Percentiles rank a stretch among this genome's conserved stretches.
Conservation (phyloP, 2,888 invertebrate genomes). For the Escarpia spicata region DNA sequence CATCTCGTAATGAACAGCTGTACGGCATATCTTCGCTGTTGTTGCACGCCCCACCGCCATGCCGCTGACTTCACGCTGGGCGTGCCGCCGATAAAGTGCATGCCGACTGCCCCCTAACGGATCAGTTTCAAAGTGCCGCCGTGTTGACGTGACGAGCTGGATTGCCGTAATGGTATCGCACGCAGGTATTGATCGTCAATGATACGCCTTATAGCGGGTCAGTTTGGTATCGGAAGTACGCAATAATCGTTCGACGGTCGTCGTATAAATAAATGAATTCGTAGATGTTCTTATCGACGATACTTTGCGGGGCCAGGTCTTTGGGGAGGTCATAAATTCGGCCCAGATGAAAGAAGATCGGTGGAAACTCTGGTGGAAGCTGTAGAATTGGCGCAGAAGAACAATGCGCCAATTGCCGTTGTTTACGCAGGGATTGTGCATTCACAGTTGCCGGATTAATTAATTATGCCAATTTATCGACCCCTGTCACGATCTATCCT, state of each 20-base stretch:
- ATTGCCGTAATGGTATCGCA: background rate
- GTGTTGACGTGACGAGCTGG: background rate
- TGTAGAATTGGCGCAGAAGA: background rate
- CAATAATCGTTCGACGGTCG: conserved; percentile 12
- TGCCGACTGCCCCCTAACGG: background rate
- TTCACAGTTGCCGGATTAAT: background rate
- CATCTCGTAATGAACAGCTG: conserved; percentile 9
- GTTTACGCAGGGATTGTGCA: background rate
- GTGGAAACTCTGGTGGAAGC: background rate
- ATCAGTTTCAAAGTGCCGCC: background rate
- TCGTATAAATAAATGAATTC: background rate
- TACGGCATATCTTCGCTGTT: background rate
- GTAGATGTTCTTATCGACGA: background rate
- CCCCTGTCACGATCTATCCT: background rate
- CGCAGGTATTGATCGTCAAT: background rate
- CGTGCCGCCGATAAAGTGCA: background rate
- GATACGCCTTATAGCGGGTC: background rate
- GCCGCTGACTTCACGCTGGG: background rate
- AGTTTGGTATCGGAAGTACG: background rate
- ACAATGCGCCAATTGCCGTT: background rate
- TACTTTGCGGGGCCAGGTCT: background rate
- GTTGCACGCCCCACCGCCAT: background rate
- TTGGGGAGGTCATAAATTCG: background rate
- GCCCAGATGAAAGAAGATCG: background rate
- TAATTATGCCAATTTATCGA: background rate